A percentile compares a stretch with the other conserved stretches of the same genome.
Conservation (phyloP, 1,140 invertebrate genomes). For the Eulimnadia texana region DNA sequence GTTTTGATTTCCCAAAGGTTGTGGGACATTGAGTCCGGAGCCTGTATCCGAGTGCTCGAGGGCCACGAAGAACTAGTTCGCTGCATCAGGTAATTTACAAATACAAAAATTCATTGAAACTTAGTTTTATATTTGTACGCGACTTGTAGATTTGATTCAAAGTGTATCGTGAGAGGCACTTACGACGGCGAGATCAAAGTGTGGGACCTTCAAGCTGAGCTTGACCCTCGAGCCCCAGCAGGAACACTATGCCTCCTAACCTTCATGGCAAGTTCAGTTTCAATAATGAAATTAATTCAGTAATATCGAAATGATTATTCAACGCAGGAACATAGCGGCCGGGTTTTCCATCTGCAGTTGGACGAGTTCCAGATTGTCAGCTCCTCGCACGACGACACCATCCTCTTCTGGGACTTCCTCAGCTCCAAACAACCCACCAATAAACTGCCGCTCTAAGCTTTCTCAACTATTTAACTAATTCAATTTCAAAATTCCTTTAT, state of each 20-base stretch:
- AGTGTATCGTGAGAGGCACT: slow-evolving; percentile 96
- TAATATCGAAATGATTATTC: neutral
- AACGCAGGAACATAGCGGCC: slow-evolving; percentile 90
- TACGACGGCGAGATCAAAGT: slow-evolving; percentile 99
- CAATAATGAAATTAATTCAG: neutral
- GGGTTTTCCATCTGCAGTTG: slow-evolving; percentile 97
- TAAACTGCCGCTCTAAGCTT: no score
- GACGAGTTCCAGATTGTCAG: slow-evolving; percentile 99
- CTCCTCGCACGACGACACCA: slow-evolving; percentile 99
- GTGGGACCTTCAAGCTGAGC: slow-evolving; percentile 92
- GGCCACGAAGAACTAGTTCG: slow-evolving; percentile 97
- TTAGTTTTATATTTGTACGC: neutral
- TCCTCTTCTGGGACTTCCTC: slow-evolving; percentile 98
- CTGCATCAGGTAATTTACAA: slow-evolving; percentile 62
- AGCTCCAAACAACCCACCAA: slow-evolving; percentile 39
- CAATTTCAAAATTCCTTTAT: no score
- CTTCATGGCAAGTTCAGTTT: slow-evolving; percentile 64
- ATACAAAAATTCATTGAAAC: neutral
- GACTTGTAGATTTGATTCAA: slow-evolving; percentile 66
- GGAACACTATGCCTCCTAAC: slow-evolving; percentile 88
- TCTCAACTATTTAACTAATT: no score
- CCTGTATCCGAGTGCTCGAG: slow-evolving; percentile 91
- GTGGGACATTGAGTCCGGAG: slow-evolving; percentile 98
- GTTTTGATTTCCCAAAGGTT: no score
- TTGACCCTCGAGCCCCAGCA: slow-evolving; percentile 84